Conservation (phyloP, 2,797 vertebrate genomes). For the Sitta carolinensis region DNA sequence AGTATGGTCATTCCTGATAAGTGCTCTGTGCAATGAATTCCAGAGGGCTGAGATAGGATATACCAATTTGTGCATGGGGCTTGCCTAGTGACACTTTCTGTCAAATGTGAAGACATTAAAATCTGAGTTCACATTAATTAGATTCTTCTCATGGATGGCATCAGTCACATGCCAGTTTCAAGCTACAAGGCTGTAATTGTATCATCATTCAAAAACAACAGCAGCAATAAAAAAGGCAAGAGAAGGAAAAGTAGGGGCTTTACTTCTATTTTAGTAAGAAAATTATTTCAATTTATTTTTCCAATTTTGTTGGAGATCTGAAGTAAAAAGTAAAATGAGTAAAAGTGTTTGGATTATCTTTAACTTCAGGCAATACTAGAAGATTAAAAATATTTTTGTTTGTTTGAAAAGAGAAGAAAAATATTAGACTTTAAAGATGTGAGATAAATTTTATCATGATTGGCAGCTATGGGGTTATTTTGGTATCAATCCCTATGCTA, state of each 20-base stretch:
- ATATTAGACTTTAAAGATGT: not conserved
- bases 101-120: not conserved
- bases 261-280: not conserved
- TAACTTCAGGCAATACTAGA: not conserved
- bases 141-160: not conserved
- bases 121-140: not conserved
- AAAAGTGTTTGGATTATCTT: not conserved
- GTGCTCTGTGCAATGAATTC: not conserved
- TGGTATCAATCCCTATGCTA: not conserved
- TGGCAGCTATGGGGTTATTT: not conserved
- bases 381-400: not conserved
- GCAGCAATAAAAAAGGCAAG: not conserved
- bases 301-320: not conserved
- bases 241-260: not conserved
- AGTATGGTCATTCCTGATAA: not conserved
- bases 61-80: not conserved
- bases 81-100: not conserved
- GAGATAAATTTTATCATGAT: not conserved
- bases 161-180: not conserved
- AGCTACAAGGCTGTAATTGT: not conserved
- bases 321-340: not conserved
- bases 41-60: not conserved
- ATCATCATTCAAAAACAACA: not conserved
- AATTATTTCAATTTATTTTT: not conserved
- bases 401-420: not conserved